phyloP scores from a whole-genome alignment of 2,113 vertebrate species.

The Glaucidium brasilianum region DNA sequence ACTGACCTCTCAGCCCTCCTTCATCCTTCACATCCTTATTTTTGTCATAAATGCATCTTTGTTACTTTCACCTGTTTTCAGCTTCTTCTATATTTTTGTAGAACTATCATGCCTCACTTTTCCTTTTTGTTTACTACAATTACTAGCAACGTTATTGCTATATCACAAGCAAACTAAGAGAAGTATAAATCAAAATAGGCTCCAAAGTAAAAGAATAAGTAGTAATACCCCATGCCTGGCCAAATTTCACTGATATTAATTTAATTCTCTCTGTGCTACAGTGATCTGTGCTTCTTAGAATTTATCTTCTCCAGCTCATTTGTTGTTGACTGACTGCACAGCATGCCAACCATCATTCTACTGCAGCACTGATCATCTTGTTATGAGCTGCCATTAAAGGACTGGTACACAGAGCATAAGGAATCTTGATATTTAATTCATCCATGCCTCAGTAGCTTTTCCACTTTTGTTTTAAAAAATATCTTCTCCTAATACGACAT shows the following conservation, averaged over 20 bases:
- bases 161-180: background rate
- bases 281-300: background rate
- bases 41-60: background rate
- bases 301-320: constrained; percentile 12
- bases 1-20: background rate
- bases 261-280: background rate
- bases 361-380: background rate
- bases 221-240: background rate
- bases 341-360: background rate
- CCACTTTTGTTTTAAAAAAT: background rate
- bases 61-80: background rate
- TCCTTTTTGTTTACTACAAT: background rate
- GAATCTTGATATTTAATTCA: background rate
- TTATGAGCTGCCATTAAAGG: background rate
- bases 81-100: background rate
- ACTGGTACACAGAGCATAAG: background rate
- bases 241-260: background rate
- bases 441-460: background rate
- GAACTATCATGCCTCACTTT: background rate
- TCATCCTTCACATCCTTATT: background rate
- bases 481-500: background rate
- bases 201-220: background rate
- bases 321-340: background rate
- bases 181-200: background rate
- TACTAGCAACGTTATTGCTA: background rate